Conservation (phyloP, 2,113 vertebrate species). For the Lagopus leucura region DNA sequence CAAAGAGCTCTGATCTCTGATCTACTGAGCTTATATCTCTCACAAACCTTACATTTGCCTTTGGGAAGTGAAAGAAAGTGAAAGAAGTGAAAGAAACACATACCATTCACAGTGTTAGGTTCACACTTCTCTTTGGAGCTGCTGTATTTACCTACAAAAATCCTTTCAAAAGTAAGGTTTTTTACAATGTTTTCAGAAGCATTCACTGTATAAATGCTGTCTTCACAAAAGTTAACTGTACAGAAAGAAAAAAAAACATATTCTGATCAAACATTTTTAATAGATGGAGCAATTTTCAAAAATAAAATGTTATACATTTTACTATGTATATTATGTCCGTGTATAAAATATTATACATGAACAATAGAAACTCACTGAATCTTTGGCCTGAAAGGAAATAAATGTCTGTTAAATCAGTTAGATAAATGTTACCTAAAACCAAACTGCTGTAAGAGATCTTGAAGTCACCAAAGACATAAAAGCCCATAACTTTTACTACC, state of each 20-base stretch:
- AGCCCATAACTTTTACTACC: not conserved
- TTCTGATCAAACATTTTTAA: not conserved
- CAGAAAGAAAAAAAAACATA: not conserved
- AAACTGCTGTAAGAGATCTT: not conserved
- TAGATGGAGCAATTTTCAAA: not conserved
- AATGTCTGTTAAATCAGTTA: not conserved
- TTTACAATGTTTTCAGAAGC: not conserved
- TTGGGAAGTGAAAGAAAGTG: not conserved
- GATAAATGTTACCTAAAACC: not conserved
- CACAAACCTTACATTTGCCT: not conserved
- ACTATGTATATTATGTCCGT: too few relatives aligned
- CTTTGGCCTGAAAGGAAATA: not conserved
- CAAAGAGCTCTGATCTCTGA: not conserved
- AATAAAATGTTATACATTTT: not conserved
- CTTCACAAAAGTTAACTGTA: slow-evolving; percentile 72
- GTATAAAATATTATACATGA: not conserved
- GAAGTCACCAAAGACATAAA: not conserved
- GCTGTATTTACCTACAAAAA: slow-evolving; percentile 50
- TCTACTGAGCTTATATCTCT: not conserved
- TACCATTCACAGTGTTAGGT: slow-evolving; percentile 33
- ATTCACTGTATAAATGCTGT: not conserved
- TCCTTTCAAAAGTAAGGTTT: slow-evolving; percentile 28
- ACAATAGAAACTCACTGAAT: not conserved
- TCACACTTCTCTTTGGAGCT: slow-evolving; percentile 42
- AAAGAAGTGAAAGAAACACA: not conserved